These are phyloP conservation scores for Artibeus jamaicensis DNA, from an alignment of 2,797 vertebrate species.

Conservation along the genomic window DNA sequence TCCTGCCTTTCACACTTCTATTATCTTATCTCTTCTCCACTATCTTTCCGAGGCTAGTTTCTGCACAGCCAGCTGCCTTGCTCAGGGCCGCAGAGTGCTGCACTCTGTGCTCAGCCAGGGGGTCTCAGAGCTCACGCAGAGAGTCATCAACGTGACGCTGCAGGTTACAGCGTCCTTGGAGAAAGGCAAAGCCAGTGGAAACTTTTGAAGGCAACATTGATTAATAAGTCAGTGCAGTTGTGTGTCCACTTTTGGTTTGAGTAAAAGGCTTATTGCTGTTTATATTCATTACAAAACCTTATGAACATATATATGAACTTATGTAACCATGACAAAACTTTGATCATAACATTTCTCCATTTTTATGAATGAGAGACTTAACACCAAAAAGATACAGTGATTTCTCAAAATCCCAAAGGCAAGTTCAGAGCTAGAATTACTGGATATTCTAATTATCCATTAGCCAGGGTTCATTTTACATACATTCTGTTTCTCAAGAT, in stretches of 20 bases:
- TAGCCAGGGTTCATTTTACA: neutral
- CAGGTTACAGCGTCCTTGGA: neutral
- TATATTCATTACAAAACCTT: neutral
- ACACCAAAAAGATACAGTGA: neutral
- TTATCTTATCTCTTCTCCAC: neutral
- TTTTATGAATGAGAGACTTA: neutral
- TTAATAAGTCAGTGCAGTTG: neutral
- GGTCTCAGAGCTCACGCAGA: neutral
- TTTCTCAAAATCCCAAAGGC: neutral
- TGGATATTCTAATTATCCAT: neutral
- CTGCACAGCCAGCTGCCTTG: neutral
- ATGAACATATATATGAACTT: neutral
- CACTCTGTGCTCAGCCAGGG: fast-evolving
- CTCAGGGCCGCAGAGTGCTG: too few species aligned
- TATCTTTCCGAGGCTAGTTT: neutral
- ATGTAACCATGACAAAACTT: neutral
- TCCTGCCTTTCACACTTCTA: neutral
- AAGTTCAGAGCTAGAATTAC: neutral
- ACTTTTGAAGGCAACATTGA: neutral
- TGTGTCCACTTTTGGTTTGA: neutral
- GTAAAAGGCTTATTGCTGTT: neutral
- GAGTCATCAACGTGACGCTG: neutral
- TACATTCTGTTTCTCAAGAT: neutral
- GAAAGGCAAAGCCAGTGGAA: neutral
- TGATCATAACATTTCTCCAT: neutral